Base-by-base conservation (phyloP, 2,888 invertebrate genomes). In the Cantharis lateralis region DNA sequence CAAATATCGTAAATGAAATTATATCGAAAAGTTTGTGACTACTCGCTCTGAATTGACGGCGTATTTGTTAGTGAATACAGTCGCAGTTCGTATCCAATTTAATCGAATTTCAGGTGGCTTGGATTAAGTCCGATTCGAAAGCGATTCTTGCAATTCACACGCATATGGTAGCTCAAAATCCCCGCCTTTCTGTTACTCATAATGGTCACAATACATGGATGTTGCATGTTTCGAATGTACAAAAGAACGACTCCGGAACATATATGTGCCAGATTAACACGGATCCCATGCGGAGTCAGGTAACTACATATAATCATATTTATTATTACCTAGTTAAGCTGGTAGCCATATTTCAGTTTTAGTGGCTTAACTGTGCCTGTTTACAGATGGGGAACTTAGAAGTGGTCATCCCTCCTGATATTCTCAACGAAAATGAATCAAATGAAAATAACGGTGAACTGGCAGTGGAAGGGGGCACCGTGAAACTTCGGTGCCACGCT, bases 261-360 rank as follows among this genome's bases (percentile, higher is more conserved):
- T 97, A 97, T 90, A 97, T 97, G 96, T 97, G 96, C 89, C 97
- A 97, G 89, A 94, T 96, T 85, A 96, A 96, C 89, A 96, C 96
- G 76, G 95, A 95, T 87, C 96, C 96, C 76, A 96, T 96, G 95
- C 92, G 93, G 84, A 95, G 94, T 88, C 95, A 95, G 93, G 96
- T 96, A 89, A 66, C 18, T 63, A 70, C 32, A 48, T n/a, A 48
- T n/a, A 48, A n/a, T 32, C 18, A 24, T 72, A 78, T 78, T 87
- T 78, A 68, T 81, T 20, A 64, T 73, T 26, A 32, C 71, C 26
- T 63, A 26, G 75, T 75, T 78, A 75, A 78, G 75, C 75, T 69
- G 68, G 68, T 73, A 70, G 74, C 75, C 48, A 66, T 76, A 76
- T 74, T 76, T 75, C 68, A 71, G 72, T 68, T 32, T 71, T 75